Percentiles rank a stretch among this genome's conserved stretches.
These are phyloP conservation scores for Bujurquina vittata DNA, from an alignment of 2,113 vertebrate genomes.

Conservation along the genomic window DNA sequence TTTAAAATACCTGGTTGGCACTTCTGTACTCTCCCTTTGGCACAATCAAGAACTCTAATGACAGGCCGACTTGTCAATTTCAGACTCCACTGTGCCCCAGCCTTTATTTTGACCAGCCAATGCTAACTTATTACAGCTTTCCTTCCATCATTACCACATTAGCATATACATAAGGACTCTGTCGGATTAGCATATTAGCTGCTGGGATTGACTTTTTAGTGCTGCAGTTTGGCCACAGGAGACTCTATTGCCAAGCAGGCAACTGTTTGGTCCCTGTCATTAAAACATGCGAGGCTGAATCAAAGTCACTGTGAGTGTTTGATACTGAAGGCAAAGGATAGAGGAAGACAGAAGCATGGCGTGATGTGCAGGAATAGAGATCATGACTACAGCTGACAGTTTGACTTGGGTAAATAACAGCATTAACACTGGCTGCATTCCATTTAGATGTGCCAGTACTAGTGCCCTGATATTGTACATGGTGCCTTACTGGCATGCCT, in stretches of 20 bases:
- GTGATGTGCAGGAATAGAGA: neutral
- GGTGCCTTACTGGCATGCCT: slow-evolving; percentile 28
- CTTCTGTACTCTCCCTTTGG: neutral
- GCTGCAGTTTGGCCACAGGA: slow-evolving; percentile 10
- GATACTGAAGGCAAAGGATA: neutral
- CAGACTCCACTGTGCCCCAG: slow-evolving; percentile 46
- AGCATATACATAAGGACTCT: slow-evolving; percentile 59
- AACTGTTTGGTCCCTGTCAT: neutral
- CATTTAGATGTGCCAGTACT: neutral
- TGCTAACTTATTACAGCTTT: slow-evolving; percentile 41
- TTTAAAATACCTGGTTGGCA: slow-evolving; percentile 13
- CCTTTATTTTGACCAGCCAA: slow-evolving; percentile 58
- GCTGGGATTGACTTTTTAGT: neutral
- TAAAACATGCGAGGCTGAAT: neutral
- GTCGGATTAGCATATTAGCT: slow-evolving; percentile 49
- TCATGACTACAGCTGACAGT: neutral
- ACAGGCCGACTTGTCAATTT: slow-evolving; percentile 52
- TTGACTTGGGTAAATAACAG: slow-evolving; percentile 9
- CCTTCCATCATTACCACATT: slow-evolving; percentile 45
- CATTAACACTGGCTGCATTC: slow-evolving; percentile 13
- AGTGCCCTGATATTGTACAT: slow-evolving; percentile 11
- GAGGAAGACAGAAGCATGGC: neutral
- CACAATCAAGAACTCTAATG: slow-evolving; percentile 1
- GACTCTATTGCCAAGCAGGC: slow-evolving; percentile 5
- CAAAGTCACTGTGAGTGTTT: neutral